Percentiles rank a stretch among this genome's conserved stretches.
These are phyloP conservation scores for Porites cylindrica DNA, from an alignment of 92 coral and sea anemone genomes.

Conservation along the genomic window DNA sequence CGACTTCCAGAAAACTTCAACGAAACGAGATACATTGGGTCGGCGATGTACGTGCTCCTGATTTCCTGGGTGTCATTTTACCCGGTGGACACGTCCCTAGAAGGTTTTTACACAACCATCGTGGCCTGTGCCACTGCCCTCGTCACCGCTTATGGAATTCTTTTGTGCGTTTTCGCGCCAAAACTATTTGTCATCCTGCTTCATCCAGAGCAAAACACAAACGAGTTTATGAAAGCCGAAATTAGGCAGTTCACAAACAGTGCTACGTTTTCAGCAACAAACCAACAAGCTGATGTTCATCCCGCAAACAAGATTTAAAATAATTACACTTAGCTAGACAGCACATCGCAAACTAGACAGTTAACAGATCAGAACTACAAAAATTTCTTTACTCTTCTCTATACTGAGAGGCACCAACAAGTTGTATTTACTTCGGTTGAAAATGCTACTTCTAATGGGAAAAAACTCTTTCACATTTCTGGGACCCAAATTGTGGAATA, in stretches of 20 bases:
- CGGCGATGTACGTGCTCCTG: conserved; percentile 57
- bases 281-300: not conserved
- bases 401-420: too few relatives aligned
- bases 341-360: too few relatives aligned
- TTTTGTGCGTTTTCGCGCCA: conserved; percentile 59
- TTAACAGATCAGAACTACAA: too few relatives aligned
- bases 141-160: conserved; percentile 63
- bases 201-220: conserved; percentile 56
- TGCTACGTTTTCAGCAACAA: not conserved
- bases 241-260: conserved; percentile 10
- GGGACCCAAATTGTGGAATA: too few relatives aligned
- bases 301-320: not conserved
- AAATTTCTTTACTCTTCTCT: too few relatives aligned
- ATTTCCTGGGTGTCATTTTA: conserved; percentile 64
- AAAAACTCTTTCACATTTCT: too few relatives aligned
- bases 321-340: not conserved
- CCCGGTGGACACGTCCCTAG: conserved; percentile 63
- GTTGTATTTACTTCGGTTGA: too few relatives aligned
- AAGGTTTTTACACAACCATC: conserved; percentile 56
- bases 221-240: conserved; percentile 36
- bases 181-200: conserved; percentile 48
- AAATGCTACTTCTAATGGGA: too few relatives aligned
- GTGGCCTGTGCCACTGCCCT: conserved; percentile 67
- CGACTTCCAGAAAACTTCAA: conserved; percentile 63
- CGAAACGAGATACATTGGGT: conserved; percentile 62